Evolutionary conservation across 2,888 invertebrate species (phyloP).

Genomic region (Notodonta ziczac): DNA sequence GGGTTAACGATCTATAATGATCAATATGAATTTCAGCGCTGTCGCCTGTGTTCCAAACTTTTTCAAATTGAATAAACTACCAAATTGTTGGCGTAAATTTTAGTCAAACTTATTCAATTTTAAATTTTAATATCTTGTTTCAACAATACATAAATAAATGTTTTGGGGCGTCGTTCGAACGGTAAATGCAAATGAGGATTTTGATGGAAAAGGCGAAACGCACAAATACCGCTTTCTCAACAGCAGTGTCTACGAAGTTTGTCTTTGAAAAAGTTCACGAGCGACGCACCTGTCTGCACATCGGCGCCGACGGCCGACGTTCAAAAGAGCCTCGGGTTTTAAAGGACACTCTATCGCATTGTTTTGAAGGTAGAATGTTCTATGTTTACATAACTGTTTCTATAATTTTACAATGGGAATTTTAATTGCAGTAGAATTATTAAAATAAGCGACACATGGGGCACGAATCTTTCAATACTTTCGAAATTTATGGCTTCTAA

Average conservation of each 20-base stretch:
- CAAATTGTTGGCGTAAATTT: background rate
- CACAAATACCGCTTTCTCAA: conserved; percentile 31
- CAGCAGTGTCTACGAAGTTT: conserved; percentile 69
- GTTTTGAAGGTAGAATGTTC: background rate
- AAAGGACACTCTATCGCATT: background rate
- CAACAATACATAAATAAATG: background rate
- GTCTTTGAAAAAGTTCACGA: conserved; percentile 69
- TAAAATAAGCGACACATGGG: too few relatives aligned
- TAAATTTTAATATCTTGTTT: background rate
- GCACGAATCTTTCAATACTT: too few relatives aligned
- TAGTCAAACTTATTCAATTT: background rate
- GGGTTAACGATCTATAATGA: background rate
- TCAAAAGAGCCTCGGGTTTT: conserved; percentile 54
- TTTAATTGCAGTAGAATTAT: too few relatives aligned
- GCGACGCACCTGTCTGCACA: conserved; percentile 63
- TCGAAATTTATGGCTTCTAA: too few relatives aligned
- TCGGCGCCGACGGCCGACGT: conserved; percentile 40
- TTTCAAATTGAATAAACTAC: background rate
- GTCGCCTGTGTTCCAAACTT: background rate
- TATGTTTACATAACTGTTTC: background rate
- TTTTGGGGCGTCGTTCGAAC: background rate
- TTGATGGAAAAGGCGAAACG: conserved; percentile 28
- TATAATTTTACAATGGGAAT: too few relatives aligned
- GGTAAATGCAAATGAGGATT: conserved; percentile 32
- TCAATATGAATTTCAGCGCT: background rate